A percentile compares a stretch with the other conserved stretches of the same genome.
Conservation (phyloP, 2,888 invertebrate species). For the Sminthurinus aureus region DNA sequence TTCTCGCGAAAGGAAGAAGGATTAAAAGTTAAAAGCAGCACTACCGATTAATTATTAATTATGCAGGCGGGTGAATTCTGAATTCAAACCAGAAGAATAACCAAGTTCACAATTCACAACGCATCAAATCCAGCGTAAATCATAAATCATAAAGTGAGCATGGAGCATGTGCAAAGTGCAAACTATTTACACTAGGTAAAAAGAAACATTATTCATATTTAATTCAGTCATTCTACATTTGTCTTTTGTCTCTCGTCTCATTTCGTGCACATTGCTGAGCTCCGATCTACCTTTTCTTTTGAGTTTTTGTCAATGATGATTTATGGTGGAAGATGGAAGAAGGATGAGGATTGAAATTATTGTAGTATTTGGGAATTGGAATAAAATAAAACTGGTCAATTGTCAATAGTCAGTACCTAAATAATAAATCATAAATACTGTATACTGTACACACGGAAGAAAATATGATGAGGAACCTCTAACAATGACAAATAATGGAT, state of each 20-base stretch:
- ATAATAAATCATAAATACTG: background rate
- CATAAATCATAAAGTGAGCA: no score
- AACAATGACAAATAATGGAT: background rate
- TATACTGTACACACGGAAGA: background rate
- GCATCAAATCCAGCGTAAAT: background rate
- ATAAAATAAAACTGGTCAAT: background rate
- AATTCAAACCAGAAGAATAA: background rate
- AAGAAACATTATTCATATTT: no score
- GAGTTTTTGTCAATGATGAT: no score
- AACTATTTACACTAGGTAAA: no score
- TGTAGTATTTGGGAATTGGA: background rate
- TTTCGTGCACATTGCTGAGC: no score
- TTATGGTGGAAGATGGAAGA: no score
- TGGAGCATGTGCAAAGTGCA: no score
- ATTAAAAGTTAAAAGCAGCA: no score
- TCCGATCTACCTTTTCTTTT: no score
- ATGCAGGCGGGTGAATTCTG: constrained; percentile 20
- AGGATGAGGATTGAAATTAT: background rate
- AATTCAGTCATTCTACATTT: no score
- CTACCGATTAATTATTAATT: constrained; percentile 34
- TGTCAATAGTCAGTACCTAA: background rate
- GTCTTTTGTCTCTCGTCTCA: no score
- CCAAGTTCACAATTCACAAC: background rate
- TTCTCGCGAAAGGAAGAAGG: constrained; percentile 31
- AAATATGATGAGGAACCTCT: no score